Percentiles rank a stretch among this genome's conserved stretches.
Evolutionary conservation across 2,888 invertebrate genomes (phyloP).

Genomic region (Therioaphis trifolii): DNA sequence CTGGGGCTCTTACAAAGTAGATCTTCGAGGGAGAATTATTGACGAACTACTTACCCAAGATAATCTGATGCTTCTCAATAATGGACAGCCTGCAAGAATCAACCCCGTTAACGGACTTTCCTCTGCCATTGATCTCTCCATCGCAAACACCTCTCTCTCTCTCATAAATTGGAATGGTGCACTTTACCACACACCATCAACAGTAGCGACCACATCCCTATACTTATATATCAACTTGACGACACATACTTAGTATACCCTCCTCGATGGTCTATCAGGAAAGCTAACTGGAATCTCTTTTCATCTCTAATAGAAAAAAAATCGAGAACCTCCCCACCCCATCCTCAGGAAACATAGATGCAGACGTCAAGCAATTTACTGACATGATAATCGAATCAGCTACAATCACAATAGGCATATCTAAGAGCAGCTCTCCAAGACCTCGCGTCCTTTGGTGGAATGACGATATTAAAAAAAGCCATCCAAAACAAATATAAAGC

Average conservation of each 20-base stretch:
- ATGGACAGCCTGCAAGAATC: background rate
- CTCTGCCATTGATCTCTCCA: background rate
- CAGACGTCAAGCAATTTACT: background rate
- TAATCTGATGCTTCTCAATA: background rate
- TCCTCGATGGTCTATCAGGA: background rate
- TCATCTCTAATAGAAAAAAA: background rate
- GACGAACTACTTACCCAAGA: background rate
- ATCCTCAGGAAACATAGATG: background rate
- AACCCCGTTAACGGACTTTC: background rate
- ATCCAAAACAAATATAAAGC: constrained; percentile 6
- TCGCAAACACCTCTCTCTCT: background rate
- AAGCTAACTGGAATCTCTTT: constrained; percentile 9
- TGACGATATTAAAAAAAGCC: background rate
- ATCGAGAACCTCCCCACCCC: background rate
- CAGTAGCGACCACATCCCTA: background rate
- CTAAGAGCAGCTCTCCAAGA: constrained; percentile 18
- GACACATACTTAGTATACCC: background rate
- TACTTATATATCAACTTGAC: background rate
- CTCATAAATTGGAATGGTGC: background rate
- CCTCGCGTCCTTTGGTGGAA: constrained; percentile 14
- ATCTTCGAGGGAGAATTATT: background rate
- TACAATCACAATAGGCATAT: background rate
- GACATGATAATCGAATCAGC: background rate
- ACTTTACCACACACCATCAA: background rate
- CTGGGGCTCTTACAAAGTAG: background rate